A percentile compares a stretch with the other conserved stretches of the same genome.
Evolutionary conservation across 2,113 vertebrate species (phyloP).

Genomic region (Daboia siamensis): DNA sequence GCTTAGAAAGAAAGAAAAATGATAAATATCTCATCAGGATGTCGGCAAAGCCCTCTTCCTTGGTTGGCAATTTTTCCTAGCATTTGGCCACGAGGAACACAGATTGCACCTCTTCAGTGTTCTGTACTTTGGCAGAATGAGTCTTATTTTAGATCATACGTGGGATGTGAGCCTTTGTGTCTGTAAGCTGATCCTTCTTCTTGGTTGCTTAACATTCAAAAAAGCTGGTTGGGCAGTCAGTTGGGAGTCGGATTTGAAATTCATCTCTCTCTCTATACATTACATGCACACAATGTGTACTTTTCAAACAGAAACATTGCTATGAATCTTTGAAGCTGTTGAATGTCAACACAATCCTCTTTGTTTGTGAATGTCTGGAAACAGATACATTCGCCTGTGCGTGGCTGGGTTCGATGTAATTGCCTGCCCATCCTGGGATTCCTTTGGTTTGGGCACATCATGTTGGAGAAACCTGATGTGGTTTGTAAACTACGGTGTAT

Average conservation of each 20-base stretch:
- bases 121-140: neutral
- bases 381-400: neutral
- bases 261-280: neutral
- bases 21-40: neutral
- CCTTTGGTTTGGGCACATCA: neutral
- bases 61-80: neutral
- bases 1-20: too few relatives aligned
- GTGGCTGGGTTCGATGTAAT: neutral
- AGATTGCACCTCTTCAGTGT: neutral
- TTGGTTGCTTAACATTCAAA: neutral
- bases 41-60: neutral
- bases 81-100: neutral
- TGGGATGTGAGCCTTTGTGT: neutral
- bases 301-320: neutral
- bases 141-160: conserved; percentile 9
- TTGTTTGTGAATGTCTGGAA: neutral
- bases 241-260: neutral
- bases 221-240: neutral
- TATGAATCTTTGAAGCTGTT: neutral
- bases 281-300: neutral
- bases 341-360: neutral
- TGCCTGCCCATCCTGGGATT: neutral
- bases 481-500: neutral
- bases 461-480: neutral
- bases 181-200: neutral